Evolutionary conservation across 1,140 invertebrate genomes (phyloP).

Genomic region (Brachionus rotundiformis): DNA sequence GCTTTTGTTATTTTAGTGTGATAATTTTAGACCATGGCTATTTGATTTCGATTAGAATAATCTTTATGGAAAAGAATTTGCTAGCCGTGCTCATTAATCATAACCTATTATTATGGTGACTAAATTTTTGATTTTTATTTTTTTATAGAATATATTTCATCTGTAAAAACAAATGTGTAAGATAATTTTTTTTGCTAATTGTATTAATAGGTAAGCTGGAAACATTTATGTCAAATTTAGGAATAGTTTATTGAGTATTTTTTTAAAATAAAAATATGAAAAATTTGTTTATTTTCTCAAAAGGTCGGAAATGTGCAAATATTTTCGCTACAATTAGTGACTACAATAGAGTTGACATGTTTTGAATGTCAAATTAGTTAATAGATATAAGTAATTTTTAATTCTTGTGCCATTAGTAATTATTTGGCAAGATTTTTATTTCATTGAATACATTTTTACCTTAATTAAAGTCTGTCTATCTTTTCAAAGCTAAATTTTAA

Average conservation of each 20-base stretch:
- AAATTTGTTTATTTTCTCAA: neutral
- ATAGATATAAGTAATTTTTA: neutral
- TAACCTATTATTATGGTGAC: slow-evolving; percentile 22
- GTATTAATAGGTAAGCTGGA: no score
- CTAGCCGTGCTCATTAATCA: neutral
- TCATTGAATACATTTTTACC: no score
- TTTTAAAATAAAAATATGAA: neutral
- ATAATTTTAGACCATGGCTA: slow-evolving; percentile 41
- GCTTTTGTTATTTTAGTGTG: slow-evolving; percentile 26
- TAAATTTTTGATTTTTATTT: slow-evolving; percentile 5
- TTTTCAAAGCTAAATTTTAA: no score
- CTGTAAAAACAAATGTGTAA: no score
- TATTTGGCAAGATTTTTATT: no score
- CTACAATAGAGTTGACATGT: neutral
- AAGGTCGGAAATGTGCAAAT: neutral
- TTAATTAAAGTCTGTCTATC: no score
- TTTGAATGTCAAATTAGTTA: neutral
- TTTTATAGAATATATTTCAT: neutral
- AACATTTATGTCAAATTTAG: no score
- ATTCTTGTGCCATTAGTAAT: neutral
- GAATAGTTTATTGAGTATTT: no score
- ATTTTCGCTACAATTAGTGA: neutral
- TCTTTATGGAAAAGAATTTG: neutral
- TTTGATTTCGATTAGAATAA: slow-evolving; percentile 46
- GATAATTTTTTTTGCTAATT: no score